Percentiles rank a stretch among this genome's conserved stretches.
Conservation (phyloP, 2,113 vertebrate species). For the Capreolus pygargus region DNA sequence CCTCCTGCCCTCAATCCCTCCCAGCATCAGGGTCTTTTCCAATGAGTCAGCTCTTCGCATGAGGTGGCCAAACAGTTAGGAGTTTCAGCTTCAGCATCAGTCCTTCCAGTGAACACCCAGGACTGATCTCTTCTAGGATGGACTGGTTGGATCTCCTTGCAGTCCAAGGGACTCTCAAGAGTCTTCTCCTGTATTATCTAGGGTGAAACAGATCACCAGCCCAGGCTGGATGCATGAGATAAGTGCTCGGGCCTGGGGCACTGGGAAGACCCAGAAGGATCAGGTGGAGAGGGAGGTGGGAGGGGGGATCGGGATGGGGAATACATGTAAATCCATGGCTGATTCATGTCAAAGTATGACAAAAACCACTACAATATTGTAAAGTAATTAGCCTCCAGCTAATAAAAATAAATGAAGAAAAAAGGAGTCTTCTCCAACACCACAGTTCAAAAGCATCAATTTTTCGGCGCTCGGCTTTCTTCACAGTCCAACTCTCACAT, state of each 20-base stretch:
- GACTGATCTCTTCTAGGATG: neutral
- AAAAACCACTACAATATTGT: too few species aligned
- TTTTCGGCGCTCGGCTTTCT: rapidly evolving
- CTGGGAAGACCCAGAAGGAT: too few species aligned
- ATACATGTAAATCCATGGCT: too few species aligned
- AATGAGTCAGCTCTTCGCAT: rapidly evolving
- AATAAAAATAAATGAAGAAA: too few species aligned
- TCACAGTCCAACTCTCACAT: neutral
- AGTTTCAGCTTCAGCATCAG: neutral
- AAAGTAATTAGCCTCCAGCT: too few species aligned
- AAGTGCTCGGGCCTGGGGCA: too few species aligned
- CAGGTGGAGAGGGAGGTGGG: too few species aligned
- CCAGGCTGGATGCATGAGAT: too few species aligned
- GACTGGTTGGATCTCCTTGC: neutral
- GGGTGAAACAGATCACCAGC: too few species aligned
- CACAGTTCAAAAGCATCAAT: neutral
- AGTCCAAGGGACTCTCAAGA: neutral
- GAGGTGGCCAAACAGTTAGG: neutral
- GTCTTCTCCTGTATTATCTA: neutral
- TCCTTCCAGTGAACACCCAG: neutral
- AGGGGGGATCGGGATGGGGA: too few species aligned
- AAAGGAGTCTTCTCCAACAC: neutral
- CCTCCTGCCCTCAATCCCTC: neutral
- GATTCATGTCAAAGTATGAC: too few species aligned
- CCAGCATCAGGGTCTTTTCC: neutral